phyloP scores from a whole-genome alignment of 1,140 invertebrate species.

The Pectinophora gossypiella region DNA sequence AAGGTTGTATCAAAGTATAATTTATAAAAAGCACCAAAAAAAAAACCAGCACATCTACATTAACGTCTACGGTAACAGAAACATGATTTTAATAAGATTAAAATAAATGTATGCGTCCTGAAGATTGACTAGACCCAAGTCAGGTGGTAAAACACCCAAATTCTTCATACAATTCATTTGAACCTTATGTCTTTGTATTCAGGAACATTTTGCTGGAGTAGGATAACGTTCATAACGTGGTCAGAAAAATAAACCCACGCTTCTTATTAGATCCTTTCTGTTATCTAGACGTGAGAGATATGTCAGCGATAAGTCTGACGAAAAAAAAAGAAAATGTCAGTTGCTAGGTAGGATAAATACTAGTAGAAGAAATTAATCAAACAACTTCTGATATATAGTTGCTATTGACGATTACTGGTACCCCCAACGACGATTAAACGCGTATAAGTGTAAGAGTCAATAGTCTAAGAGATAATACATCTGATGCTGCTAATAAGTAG shows the following conservation, averaged over 20 bases:
- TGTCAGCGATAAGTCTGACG: conserved; percentile 7
- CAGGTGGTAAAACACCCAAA: conserved; percentile 29
- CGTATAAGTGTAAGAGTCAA: too few relatives aligned
- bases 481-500: too few relatives aligned
- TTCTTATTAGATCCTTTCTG: conserved; percentile 6
- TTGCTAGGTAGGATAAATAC: too few relatives aligned
- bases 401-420: too few relatives aligned
- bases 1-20: too few relatives aligned
- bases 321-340: conserved; percentile 9
- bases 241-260: conserved; percentile 36
- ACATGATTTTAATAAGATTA: conserved; percentile 72
- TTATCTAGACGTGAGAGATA: conserved; percentile 14
- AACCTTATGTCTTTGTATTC: background rate
- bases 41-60: conserved; percentile 26
- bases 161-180: background rate
- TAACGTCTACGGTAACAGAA: conserved; percentile 24
- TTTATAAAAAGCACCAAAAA: too few relatives aligned
- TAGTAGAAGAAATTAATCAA: too few relatives aligned
- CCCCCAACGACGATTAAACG: too few relatives aligned
- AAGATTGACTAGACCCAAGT: conserved; percentile 55
- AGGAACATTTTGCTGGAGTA: background rate
- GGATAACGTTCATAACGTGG: background rate
- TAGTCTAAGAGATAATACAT: too few relatives aligned
- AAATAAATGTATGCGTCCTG: conserved; percentile 71
- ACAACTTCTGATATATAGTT: too few relatives aligned